Percentiles rank a stretch among this genome's conserved stretches.
Evolutionary conservation across 2,888 invertebrate genomes (phyloP).

Genomic region (Napeogenes sylphis): DNA sequence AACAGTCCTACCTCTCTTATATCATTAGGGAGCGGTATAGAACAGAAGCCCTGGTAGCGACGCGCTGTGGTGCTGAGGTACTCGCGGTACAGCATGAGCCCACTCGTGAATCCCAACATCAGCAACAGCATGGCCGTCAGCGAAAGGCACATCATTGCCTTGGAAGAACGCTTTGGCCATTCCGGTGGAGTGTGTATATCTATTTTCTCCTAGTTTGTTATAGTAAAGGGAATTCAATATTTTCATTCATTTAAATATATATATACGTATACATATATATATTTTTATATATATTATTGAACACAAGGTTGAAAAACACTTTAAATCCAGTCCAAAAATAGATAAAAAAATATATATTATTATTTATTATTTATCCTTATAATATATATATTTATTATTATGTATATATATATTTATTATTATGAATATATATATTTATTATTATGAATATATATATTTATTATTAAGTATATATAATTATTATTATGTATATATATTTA

Average conservation of each 20-base stretch:
- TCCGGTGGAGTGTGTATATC: constrained; percentile 14
- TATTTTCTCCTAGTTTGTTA: constrained; percentile 20
- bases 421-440: too few species aligned
- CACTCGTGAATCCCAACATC: constrained; percentile 83
- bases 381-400: too few species aligned
- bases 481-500: too few species aligned
- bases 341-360: too few species aligned
- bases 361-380: too few species aligned
- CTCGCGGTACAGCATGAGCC: constrained; percentile 86
- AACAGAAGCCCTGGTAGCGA: constrained; percentile 83
- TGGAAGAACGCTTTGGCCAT: constrained; percentile 40
- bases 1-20: constrained; percentile 11
- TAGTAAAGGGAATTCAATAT: constrained; percentile 6
- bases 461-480: too few species aligned
- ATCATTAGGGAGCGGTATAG: constrained; percentile 76
- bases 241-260: constrained; percentile 12
- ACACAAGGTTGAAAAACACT: too few species aligned
- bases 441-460: too few species aligned
- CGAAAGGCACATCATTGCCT: constrained; percentile 62
- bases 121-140: constrained; percentile 83
- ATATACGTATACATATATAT: too few species aligned
- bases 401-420: too few species aligned
- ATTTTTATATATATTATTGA: too few species aligned
- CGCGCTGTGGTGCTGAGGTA: constrained; percentile 75
- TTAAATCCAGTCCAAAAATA: too few species aligned